Evolutionary conservation across 2,113 vertebrate genomes (phyloP).

Genomic region (Oreotrochilus melanogaster): DNA sequence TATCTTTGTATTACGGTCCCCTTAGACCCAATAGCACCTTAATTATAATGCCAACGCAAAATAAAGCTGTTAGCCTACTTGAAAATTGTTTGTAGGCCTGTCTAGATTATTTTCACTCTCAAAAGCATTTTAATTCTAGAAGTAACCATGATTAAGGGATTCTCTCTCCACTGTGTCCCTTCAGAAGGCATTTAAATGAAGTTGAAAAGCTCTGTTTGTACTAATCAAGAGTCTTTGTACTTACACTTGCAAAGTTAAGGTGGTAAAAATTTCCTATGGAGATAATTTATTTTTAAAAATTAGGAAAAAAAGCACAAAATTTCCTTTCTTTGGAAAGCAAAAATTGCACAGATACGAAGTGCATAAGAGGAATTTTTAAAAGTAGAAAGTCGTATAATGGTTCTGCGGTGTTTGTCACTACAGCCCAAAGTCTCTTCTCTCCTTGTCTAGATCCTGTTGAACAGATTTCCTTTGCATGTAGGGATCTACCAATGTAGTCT

Average conservation of each 20-base stretch:
- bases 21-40: not conserved
- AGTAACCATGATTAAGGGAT: accelerated
- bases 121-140: not conserved
- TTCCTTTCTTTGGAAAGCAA: not conserved
- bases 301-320: not conserved
- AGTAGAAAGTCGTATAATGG: not conserved
- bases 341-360: not conserved
- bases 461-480: not conserved
- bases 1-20: not conserved
- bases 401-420: not conserved
- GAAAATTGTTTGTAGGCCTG: not conserved
- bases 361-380: not conserved
- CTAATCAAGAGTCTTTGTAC: not conserved
- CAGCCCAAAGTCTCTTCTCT: not conserved
- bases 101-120: not conserved
- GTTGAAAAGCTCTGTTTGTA: not conserved
- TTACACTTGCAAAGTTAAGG: not conserved
- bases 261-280: not conserved
- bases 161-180: not conserved
- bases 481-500: not conserved
- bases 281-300: not conserved
- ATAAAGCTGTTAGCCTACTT: not conserved
- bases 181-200: not conserved
- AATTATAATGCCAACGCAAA: not conserved
- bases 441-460: not conserved